phyloP scores from a whole-genome alignment of 2,113 vertebrate species.

The Triplophysa rosa region DNA sequence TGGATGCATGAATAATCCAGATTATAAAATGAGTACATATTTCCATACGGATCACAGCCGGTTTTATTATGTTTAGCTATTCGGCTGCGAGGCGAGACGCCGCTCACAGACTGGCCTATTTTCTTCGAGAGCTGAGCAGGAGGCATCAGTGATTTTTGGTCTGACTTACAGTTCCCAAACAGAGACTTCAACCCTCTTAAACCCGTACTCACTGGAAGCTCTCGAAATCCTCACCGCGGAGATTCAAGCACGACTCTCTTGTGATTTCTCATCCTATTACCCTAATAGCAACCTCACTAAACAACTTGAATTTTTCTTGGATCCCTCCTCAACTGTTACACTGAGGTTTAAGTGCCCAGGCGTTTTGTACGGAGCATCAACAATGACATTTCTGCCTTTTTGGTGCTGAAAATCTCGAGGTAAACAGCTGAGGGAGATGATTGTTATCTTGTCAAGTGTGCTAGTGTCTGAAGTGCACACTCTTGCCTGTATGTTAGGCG shows the following conservation, averaged over 20 bases:
- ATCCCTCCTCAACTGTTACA: not conserved
- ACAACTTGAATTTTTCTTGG: not conserved
- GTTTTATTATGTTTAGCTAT: constrained; percentile 36
- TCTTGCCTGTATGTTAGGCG: not conserved
- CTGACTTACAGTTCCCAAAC: constrained; percentile 47
- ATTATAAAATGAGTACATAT: constrained; percentile 46
- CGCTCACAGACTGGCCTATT: constrained; percentile 20
- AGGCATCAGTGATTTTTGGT: constrained; percentile 28
- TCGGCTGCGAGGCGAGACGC: constrained; percentile 26
- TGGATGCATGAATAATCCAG: constrained; percentile 41
- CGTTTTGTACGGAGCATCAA: not conserved
- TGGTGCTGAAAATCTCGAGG: not conserved
- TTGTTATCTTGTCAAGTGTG: constrained; percentile 29
- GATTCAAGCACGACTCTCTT: constrained; percentile 1
- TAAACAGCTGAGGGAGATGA: constrained; percentile 11
- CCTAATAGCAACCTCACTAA: not conserved
- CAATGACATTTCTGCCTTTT: not conserved
- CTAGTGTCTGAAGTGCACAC: constrained; percentile 6
- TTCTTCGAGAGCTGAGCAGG: constrained; percentile 24
- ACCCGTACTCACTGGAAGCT: constrained; percentile 1
- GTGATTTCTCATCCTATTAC: constrained; percentile 19
- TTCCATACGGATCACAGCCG: constrained; percentile 46
- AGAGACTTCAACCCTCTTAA: constrained; percentile 35
- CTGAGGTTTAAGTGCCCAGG: not conserved
- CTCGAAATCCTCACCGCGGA: constrained; percentile 11